Evolutionary conservation across 2,797 vertebrate species (phyloP), one percentile per base, ranked within the genome.

Genomic region (Schizopygopsis pylzovi): DNA sequence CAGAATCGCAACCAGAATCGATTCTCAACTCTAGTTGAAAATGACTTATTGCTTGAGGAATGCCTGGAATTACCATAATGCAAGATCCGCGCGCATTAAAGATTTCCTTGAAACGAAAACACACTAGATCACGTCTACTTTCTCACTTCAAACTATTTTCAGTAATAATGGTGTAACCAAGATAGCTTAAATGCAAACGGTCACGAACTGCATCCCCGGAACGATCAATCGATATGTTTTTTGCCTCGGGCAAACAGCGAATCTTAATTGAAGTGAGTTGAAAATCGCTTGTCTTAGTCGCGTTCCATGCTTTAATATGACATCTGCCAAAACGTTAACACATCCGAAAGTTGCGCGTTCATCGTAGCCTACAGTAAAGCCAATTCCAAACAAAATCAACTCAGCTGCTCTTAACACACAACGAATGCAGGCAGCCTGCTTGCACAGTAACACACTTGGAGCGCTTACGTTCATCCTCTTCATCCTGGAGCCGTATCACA

Each of bases 391-490:
- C 47, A 76, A 75, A 85, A 83, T 70, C 52, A 85, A 73, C 92
- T 89, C 93, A 90, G 89, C 91, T 91, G 90, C 49, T 89, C 88
- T 87, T 91, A 85, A 91, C 90, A 90, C 89, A 90, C 54, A 41
- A 12, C 37, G 79, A 71, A 63, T 43, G 68, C 78, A 54, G 59
- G 2, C 61, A 71, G 85, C 79, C 67, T 84, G 83, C 83, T 85
- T 37, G 70, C 33, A 81, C 71, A 85, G 52, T 25, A 68, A 86
- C 82, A 91, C 90, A 89, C 93, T 92, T 89, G 68, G 91, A 87
- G 89, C 91, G 93, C 95, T 96, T 94, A 96, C 95, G 92, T 96
- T 95, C 94, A 95, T 93, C 90, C 94, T 94, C 92, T 95, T 96
- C 95, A 95, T 96, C 89, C 92, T 89, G 90, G 15, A 88, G 87